Conservation (phyloP, 2,888 invertebrate species). For the Melieria picta region DNA sequence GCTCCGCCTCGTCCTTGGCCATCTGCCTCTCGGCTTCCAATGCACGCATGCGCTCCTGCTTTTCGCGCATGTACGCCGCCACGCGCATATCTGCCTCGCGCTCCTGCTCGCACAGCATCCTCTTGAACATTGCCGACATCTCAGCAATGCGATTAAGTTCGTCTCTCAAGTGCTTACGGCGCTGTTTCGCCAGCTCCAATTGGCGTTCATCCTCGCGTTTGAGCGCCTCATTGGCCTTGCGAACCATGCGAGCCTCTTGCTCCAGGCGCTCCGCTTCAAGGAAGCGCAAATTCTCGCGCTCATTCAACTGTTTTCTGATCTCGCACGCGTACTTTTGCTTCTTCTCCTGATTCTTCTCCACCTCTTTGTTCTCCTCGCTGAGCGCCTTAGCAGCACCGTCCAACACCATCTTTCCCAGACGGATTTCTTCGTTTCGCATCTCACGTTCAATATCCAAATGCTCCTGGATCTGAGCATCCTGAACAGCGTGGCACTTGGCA, state of each 20-base stretch:
- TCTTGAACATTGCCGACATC: conserved; percentile 61
- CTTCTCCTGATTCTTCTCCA: conserved; percentile 50
- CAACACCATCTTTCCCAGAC: conserved; percentile 60
- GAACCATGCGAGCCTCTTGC: conserved; percentile 59
- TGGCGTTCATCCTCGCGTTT: conserved; percentile 59
- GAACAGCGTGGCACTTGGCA: conserved; percentile 85
- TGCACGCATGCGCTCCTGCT: conserved; percentile 59
- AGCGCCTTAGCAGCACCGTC: conserved; percentile 57
- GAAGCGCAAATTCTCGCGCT: conserved; percentile 60
- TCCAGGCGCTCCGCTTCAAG: conserved; percentile 64
- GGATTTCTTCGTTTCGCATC: conserved; percentile 59
- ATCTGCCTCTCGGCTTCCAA: conserved; percentile 56
- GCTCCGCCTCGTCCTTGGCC: conserved; percentile 60
- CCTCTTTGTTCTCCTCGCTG: conserved; percentile 57
- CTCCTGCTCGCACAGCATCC: conserved; percentile 62
- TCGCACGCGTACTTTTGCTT: conserved; percentile 60
- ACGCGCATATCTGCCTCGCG: conserved; percentile 62
- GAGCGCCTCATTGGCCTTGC: conserved; percentile 54
- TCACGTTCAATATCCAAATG: conserved; percentile 63
- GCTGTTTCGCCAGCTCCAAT: conserved; percentile 51
- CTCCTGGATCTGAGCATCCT: conserved; percentile 84
- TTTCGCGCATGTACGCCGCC: conserved; percentile 62
- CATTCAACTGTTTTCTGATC: conserved; percentile 60
- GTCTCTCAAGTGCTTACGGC: conserved; percentile 58
- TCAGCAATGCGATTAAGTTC: conserved; percentile 61